Evolutionary conservation across 2,888 invertebrate species (phyloP).

Genomic region (Molanna angustata): DNA sequence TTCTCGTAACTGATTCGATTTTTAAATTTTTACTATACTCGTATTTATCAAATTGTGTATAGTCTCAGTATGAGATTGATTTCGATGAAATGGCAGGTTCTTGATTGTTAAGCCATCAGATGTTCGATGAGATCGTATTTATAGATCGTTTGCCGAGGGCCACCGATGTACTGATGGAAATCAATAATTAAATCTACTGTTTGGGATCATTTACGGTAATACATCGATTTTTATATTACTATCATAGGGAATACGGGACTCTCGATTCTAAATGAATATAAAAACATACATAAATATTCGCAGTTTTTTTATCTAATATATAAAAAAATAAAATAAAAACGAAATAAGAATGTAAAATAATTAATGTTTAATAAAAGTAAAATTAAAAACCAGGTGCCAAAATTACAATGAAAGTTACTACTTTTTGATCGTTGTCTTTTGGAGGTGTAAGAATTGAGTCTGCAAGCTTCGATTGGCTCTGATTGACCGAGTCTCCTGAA

Average conservation of each 20-base stretch:
- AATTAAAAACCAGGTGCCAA: conserved; percentile 30
- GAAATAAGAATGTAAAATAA: conserved; percentile 22
- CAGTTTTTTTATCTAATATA: too few species aligned
- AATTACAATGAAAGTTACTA: conserved; percentile 32
- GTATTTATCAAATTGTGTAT: too few species aligned
- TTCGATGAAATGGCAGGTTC: conserved; percentile 5
- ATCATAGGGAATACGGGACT: conserved; percentile 27
- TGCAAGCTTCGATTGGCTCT: not conserved
- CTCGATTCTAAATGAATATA: conserved; percentile 29
- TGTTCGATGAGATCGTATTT: not conserved
- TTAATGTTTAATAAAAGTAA: conserved; percentile 22
- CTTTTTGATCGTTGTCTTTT: conserved; percentile 13
- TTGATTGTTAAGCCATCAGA: conserved; percentile 1
- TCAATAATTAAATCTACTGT: conserved; percentile 31
- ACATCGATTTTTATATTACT: conserved; percentile 33
- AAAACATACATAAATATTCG: too few species aligned
- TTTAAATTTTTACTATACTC: not conserved
- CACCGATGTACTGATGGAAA: conserved; percentile 20
- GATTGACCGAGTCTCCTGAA: too few species aligned
- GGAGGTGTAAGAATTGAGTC: not conserved
- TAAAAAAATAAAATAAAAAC: conserved; percentile 20
- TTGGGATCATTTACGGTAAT: conserved; percentile 33
- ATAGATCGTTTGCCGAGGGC: conserved; percentile 4
- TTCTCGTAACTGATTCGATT: too few species aligned
- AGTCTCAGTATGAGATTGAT: too few species aligned